Base-by-base conservation (phyloP, 2,888 invertebrate species). In the Hypomecis atomaria region DNA sequence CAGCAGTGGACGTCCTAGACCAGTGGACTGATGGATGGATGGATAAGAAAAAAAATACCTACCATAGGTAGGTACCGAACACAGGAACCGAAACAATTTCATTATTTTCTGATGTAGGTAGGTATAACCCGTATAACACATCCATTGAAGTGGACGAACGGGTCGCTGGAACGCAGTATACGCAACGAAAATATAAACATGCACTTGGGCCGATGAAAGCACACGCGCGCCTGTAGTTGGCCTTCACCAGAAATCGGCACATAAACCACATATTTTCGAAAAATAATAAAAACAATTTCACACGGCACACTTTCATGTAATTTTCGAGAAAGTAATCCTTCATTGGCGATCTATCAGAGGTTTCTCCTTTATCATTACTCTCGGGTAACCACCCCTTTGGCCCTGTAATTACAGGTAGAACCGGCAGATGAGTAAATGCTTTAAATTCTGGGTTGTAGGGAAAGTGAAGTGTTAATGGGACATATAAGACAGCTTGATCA, bases 371-470 rank as follows among this genome's bases (percentile, higher is more conserved):
- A 77, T 84, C 79, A 86, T 85, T 84, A 84, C 77, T 71, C 71
- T 75, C 77, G 78, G 78, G 74, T 82, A 77, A 81, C 82, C 75
- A 83, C 81, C 88, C 86, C 83, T 83, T 71, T 73, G 61, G 71
- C 75, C 74, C 81, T 82, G 83, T 89, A 90, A 92, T 91, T 91
- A 91, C 84, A 69, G 78, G 79, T 80, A 81, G 81, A 86, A 82
- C 85, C 86, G 87, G 90, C 87, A 92, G 91, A 91, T 90, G 90
- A 90, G 90, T 91, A 90, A 89, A 90, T 86, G 88, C 85, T 78
- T 88, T 86, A 86, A 88, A 89, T 89, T 92, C 90, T 89, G 84
- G 87, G 87, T 84, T 89, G 82, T 76, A 79, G 87, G 84, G 91
- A 91, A 92, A 92, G 92, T 91, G 87, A 89, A 88, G 88, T 89